Evolutionary conservation across 2,888 invertebrate genomes (phyloP), one percentile per base, ranked within the genome.

Genomic region (Latrodectus hesperus): DNA sequence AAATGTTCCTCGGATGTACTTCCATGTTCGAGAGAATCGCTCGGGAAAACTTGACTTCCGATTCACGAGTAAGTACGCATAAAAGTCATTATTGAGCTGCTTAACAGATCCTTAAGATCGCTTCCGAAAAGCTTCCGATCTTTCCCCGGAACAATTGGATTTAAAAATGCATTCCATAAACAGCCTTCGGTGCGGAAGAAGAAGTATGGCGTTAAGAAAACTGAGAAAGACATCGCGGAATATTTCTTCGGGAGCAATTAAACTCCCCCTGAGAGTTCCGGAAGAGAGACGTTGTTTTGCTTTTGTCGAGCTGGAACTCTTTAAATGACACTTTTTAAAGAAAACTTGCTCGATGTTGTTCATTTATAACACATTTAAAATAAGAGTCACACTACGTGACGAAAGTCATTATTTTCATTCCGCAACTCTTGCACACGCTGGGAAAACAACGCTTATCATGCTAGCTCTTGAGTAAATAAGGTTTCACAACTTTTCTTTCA

Each of bases 31-130:
- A 76, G 17, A 11, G 55, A 17, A 51, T 67, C 51, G 51, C 65
- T 51, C 17, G 49, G 65, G 76, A 60, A n/a, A 11, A 49, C 17
- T 81, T 74, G 49, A 55, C 52, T 80, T 86, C 71, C 80, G 85
- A 86, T 86, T 80, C 52, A 76, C 77, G 76, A 81, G 67, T 80
- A 77, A 81, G 53, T 76, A 53, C 76, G n/a, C 64, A 17, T 49
- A 72, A 72, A 77, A 77, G 86, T 82, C 86, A 72, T 87, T 87
- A 81, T 64, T 17, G 51, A 38, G 38, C 38, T 38, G 38, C 38
- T 38, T 38, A 3, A 38, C 38, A 38, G 38, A 38, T 4, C 38
- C 38, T 38, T 38, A 38, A 10, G 49, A 76, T 51, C 53, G 65
- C 49, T 60, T 60, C 60, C 14, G n/a, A 60, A 60, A 60, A 60